Base-by-base conservation (phyloP, 2,113 vertebrate genomes). In the Pseudorasbora parva region DNA sequence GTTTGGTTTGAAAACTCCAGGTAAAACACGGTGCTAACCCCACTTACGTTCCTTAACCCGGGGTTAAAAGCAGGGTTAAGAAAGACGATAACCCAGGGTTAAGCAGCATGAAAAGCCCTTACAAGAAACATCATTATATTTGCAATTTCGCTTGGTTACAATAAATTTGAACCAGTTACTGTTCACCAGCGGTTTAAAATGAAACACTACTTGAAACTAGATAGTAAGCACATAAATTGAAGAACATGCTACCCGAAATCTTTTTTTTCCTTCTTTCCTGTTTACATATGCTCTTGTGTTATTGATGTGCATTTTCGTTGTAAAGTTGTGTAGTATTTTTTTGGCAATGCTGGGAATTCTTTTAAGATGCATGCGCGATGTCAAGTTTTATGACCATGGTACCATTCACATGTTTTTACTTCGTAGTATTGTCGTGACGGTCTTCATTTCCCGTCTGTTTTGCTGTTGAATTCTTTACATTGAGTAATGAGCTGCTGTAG, bases 161-260 rank as follows among this genome's bases (percentile, higher is more conserved):
- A 51, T 75, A 19, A 33, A 23, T 33, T 60, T 60, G 12, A 60
- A 27, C 37, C 14, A 62, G 33, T 59, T 57, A 57, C 74, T 77
- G 51, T 77, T 57, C 49, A 57, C 51, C 21, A 77, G 54, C 74
- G 41, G 30, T 78, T 59, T 25, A 43, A 78, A 43, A 45, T 17
- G 27, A 75, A 86, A 86, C 85, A 86, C 80, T 82, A 86, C 80
- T 82, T 25, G 11, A 17, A 81, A 78, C 73, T 75, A 71, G 51
- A 64, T 54, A 33, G 71, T 71, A 45, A 27, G 25, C 41, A 82
- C 56, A 62, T 21, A 74, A 3, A 62, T 78, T 77, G 30, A 76
- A 45, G 60, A 77, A 27, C 59, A 41, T 84, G 74, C 57, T 85
- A 43, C 49, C 27, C 37, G 6, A 60, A 47, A 74, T 86, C 7